Percentiles rank a stretch among this genome's conserved stretches.
These are phyloP conservation scores for Encarsia formosa DNA, from an alignment of 2,888 invertebrate species.

Conservation along the genomic window DNA sequence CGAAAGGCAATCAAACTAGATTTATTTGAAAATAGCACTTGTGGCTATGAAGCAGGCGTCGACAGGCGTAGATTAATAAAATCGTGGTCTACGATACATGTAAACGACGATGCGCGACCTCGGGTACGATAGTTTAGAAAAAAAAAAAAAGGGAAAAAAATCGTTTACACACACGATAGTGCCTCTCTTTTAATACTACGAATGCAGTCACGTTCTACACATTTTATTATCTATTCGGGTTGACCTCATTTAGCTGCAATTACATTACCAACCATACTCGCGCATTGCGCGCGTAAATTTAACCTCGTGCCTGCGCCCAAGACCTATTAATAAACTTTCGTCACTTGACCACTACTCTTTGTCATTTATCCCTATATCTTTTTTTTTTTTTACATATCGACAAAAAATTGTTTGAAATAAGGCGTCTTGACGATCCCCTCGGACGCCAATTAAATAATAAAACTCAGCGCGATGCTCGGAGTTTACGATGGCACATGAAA, in stretches of 20 bases:
- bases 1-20: no score
- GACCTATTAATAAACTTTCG: slow-evolving; percentile 21
- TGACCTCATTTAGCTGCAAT: slow-evolving; percentile 22
- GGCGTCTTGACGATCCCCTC: no score
- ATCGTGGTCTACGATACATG: slow-evolving; percentile 1
- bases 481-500: no score
- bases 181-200: neutral
- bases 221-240: slow-evolving; percentile 17
- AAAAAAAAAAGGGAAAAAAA: no score
- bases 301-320: slow-evolving; percentile 5
- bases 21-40: no score
- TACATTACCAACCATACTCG: neutral
- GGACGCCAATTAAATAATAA: no score
- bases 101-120: slow-evolving; percentile 6
- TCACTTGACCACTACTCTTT: slow-evolving; percentile 2
- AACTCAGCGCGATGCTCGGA: no score
- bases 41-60: neutral
- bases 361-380: neutral
- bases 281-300: slow-evolving; percentile 6
- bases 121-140: no score
- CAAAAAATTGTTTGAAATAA: no score
- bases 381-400: neutral
- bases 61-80: neutral
- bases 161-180: no score
- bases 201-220: slow-evolving; percentile 9